phyloP scores from a whole-genome alignment of 1,140 invertebrate genomes.

The Dolichoris vasculosae region DNA sequence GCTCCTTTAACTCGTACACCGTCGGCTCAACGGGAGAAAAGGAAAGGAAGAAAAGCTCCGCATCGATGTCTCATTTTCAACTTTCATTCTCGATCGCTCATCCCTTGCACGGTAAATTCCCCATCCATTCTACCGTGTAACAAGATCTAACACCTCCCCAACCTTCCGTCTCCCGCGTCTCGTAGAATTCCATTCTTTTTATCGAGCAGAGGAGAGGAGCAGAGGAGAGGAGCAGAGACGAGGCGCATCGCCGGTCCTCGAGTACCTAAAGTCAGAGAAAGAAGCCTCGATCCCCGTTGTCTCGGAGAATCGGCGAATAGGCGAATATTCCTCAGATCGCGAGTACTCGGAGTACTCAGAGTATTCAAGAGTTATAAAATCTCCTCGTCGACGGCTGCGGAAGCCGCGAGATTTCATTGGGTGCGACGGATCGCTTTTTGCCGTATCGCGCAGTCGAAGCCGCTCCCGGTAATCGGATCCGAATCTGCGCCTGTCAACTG shows the following conservation, averaged over 20 bases:
- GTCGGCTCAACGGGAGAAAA: neutral
- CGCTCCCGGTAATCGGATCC: slow-evolving; percentile 59
- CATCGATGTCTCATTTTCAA: slow-evolving; percentile 35
- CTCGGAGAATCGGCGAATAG: too few relatives aligned
- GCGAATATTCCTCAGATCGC: slow-evolving; percentile 24
- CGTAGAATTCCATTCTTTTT: slow-evolving; percentile 61
- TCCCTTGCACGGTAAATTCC: slow-evolving; percentile 23
- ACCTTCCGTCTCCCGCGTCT: neutral
- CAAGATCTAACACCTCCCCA: slow-evolving; percentile 47
- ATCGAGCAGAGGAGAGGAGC: slow-evolving; percentile 54
- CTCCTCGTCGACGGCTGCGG: neutral
- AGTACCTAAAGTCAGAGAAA: slow-evolving; percentile 20
- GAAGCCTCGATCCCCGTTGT: neutral
- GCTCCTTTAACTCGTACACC: neutral
- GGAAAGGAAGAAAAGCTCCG: neutral
- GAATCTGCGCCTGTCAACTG: slow-evolving; percentile 52
- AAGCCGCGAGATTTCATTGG: slow-evolving; percentile 65
- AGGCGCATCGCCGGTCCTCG: neutral
- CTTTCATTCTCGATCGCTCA: neutral
- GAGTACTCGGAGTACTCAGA: too few relatives aligned
- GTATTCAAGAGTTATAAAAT: slow-evolving; percentile 25
- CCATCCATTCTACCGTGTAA: slow-evolving; percentile 46
- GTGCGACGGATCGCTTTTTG: slow-evolving; percentile 71
- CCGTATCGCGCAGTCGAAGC: slow-evolving; percentile 47
- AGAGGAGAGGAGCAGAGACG: neutral